phyloP scores from a whole-genome alignment of 2,113 vertebrate species.

The Petrocephalus microphthalmus region DNA sequence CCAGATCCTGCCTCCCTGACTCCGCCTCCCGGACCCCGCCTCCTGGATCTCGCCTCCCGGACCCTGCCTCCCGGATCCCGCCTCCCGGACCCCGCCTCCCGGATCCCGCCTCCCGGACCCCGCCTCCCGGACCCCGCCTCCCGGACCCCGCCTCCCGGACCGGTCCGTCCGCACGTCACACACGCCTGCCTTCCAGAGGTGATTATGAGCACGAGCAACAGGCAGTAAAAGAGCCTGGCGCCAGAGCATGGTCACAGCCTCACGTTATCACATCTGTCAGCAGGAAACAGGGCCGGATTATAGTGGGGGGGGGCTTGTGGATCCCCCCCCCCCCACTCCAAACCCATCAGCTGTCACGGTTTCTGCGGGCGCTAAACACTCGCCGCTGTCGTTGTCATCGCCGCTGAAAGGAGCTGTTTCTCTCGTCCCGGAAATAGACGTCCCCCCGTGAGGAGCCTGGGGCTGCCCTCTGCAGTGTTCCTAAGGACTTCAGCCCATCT shows the following conservation, averaged over 20 bases:
- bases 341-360: slow-evolving; percentile 19
- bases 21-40: too few relatives aligned
- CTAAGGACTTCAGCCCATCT: background rate
- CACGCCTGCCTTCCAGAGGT: slow-evolving; percentile 13
- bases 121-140: too few relatives aligned
- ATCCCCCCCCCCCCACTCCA: background rate
- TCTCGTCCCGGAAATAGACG: background rate
- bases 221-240: slow-evolving; percentile 40
- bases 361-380: background rate
- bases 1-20: too few relatives aligned
- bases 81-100: too few relatives aligned
- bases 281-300: slow-evolving; percentile 33
- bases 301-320: slow-evolving; percentile 36
- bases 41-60: too few relatives aligned
- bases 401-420: background rate
- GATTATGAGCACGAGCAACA: slow-evolving; percentile 29
- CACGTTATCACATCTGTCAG: slow-evolving; percentile 43
- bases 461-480: background rate
- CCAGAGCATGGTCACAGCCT: slow-evolving; percentile 31
- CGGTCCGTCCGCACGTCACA: background rate
- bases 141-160: background rate
- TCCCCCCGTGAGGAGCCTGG: background rate
- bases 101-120: too few relatives aligned
- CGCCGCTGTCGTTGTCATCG: background rate
- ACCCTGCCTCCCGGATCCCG: too few relatives aligned